These are phyloP conservation scores for Acropora yongei DNA, from an alignment of 64 coral and sea anemone species.

Conservation along the genomic window DNA sequence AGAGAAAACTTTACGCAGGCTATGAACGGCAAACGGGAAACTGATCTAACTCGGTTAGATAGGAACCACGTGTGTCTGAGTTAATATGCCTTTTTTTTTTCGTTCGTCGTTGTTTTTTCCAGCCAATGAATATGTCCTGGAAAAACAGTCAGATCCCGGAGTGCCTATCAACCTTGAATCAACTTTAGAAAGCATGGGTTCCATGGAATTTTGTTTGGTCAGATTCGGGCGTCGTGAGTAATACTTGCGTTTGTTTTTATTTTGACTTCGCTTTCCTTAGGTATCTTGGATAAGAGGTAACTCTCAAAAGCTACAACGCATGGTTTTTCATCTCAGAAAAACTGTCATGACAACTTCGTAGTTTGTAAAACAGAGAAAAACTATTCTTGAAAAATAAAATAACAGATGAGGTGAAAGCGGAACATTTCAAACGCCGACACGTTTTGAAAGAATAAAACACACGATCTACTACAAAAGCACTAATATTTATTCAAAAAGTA, in stretches of 20 bases:
- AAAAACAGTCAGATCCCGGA: slow-evolving; percentile 68
- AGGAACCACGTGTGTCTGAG: background rate
- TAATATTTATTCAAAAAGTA: too few species aligned
- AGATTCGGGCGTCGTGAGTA: slow-evolving; percentile 66
- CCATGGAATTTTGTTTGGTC: slow-evolving; percentile 80
- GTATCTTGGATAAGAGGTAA: background rate
- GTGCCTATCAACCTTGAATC: slow-evolving; percentile 83
- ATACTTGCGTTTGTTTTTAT: background rate
- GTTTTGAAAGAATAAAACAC: too few species aligned
- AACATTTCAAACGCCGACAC: too few species aligned
- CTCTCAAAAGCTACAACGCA: too few species aligned
- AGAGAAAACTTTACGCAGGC: background rate
- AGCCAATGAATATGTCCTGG: slow-evolving; percentile 98
- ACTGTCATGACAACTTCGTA: too few species aligned
- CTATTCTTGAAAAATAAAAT: too few species aligned
- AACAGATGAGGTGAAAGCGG: too few species aligned
- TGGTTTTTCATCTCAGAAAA: too few species aligned
- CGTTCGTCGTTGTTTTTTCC: background rate
- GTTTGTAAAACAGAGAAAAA: too few species aligned
- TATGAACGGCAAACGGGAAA: background rate
- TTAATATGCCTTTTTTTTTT: background rate
- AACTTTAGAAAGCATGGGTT: slow-evolving; percentile 91
- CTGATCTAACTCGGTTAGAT: background rate
- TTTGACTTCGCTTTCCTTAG: background rate
- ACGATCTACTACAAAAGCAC: too few species aligned